A percentile compares a stretch with the other conserved stretches of the same genome.
Evolutionary conservation across 2,113 vertebrate genomes (phyloP).

Genomic region (Apus apus): DNA sequence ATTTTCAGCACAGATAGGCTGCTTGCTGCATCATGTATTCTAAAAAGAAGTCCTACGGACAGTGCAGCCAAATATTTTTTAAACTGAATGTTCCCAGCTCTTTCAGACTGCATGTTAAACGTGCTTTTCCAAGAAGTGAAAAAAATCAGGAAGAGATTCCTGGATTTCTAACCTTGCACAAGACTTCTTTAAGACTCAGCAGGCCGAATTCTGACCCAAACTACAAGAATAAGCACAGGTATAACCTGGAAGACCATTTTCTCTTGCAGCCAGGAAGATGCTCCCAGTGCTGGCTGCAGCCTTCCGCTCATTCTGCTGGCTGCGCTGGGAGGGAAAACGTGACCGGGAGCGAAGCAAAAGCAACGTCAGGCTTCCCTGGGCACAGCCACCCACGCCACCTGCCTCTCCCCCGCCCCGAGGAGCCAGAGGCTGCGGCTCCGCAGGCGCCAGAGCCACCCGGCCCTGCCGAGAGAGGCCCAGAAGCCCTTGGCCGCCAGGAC

Average conservation of each 20-base stretch:
- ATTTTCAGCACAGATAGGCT: not conserved
- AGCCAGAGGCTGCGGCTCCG: not conserved
- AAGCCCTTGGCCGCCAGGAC: accelerated
- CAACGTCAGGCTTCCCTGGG: no score
- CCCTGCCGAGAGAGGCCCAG: accelerated
- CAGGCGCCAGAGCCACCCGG: accelerated
- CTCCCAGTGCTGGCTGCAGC: not conserved
- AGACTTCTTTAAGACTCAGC: not conserved
- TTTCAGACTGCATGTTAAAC: not conserved
- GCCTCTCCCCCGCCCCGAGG: no score
- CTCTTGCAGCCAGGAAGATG: no score
- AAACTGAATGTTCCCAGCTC: not conserved
- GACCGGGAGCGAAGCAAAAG: no score
- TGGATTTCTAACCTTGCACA: not conserved
- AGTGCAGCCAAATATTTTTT: not conserved
- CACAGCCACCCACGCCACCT: accelerated
- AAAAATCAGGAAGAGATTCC: not conserved
- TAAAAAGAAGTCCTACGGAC: not conserved
- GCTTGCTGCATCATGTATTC: not conserved
- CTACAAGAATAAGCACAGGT: not conserved
- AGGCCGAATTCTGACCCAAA: not conserved
- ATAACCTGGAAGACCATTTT: not conserved
- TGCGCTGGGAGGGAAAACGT: not conserved
- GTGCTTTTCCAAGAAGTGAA: not conserved
- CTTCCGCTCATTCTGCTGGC: not conserved